Evolutionary conservation across 2,888 invertebrate species (phyloP).

Genomic region (Melieria crassipennis): DNA sequence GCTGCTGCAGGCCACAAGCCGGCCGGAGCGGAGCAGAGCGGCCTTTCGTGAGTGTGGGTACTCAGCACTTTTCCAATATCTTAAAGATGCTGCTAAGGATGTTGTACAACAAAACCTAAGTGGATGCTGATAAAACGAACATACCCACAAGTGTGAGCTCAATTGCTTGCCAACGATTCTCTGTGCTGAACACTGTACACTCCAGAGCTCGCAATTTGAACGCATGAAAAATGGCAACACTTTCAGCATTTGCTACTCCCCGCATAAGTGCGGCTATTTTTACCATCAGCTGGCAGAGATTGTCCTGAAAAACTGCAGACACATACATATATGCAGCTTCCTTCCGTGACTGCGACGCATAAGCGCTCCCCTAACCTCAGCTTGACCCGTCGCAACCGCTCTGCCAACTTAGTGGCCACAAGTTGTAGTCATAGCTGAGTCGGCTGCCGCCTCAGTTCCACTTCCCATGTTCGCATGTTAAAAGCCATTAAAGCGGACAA

Average conservation of each 20-base stretch:
- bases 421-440: not conserved
- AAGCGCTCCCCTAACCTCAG: constrained; percentile 34
- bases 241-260: constrained; percentile 38
- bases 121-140: no score
- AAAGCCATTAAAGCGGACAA: constrained; percentile 46
- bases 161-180: no score
- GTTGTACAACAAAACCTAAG: no score
- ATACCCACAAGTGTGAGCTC: no score
- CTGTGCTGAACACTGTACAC: no score
- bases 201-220: constrained; percentile 31
- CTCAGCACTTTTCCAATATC: no score
- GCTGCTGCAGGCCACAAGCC: no score
- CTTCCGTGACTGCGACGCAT: constrained; percentile 26
- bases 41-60: no score
- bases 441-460: not conserved
- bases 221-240: constrained; percentile 57
- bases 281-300: no score
- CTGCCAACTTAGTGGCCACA: not conserved
- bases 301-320: constrained; percentile 32
- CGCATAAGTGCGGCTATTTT: constrained; percentile 13
- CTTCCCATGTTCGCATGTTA: constrained; percentile 44
- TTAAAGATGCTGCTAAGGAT: no score
- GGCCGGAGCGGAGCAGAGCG: no score
- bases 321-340: constrained; percentile 54
- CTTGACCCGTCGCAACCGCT: constrained; percentile 4